Conservation (phyloP, 1,140 invertebrate genomes). For the Drosophila yakuba region DNA sequence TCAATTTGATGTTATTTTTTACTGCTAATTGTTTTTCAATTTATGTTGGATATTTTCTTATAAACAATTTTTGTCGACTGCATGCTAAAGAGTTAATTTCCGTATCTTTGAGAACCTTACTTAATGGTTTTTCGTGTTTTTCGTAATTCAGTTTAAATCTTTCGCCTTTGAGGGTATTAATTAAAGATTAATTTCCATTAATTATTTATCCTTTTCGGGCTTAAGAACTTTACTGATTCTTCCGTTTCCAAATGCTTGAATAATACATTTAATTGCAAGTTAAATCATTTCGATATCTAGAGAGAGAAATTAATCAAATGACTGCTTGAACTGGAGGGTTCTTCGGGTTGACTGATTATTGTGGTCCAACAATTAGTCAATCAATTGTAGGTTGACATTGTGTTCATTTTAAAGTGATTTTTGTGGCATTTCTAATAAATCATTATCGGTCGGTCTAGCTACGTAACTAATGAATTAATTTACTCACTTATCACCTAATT, state of each 20-base stretch:
- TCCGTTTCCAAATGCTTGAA: neutral
- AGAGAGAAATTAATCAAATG: conserved; percentile 66
- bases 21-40: conserved; percentile 71
- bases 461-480: neutral
- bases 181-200: conserved; percentile 69
- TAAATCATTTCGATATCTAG: conserved; percentile 19
- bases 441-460: neutral
- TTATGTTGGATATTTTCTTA: conserved; percentile 55
- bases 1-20: conserved; percentile 50
- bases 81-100: conserved; percentile 53
- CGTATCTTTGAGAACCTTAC: conserved; percentile 32
- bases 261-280: conserved; percentile 58
- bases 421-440: neutral
- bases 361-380: conserved; percentile 42
- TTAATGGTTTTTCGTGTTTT: conserved; percentile 25
- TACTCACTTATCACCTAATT: too few relatives aligned
- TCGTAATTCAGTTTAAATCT: neutral
- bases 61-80: conserved; percentile 21
- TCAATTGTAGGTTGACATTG: conserved; percentile 35
- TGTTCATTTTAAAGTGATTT: conserved; percentile 12
- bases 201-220: conserved; percentile 42
- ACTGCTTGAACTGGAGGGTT: conserved; percentile 24
- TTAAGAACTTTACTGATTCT: conserved; percentile 8
- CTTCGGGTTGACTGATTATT: conserved; percentile 31
- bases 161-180: conserved; percentile 18